Conservation (phyloP, 2,888 invertebrate species). For the Parnassius smintheus region DNA sequence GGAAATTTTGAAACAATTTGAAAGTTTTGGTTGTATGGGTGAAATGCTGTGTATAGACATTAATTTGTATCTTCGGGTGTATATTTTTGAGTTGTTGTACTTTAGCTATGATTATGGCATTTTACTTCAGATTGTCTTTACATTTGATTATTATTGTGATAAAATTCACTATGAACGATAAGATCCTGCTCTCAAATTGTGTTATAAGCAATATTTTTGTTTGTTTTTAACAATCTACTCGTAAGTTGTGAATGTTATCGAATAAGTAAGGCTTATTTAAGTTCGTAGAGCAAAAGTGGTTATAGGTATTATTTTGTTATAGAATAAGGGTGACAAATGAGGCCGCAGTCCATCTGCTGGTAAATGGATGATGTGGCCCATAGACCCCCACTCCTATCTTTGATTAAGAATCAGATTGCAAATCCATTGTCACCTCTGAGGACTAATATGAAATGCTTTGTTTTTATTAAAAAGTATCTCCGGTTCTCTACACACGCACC, state of each 20-base stretch:
- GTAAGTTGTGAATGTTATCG: conserved; percentile 45
- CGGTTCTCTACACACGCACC: too few relatives aligned
- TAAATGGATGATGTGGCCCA: too few relatives aligned
- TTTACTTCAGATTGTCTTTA: conserved; percentile 2
- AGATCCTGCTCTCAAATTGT: conserved; percentile 14
- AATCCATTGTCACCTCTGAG: too few relatives aligned
- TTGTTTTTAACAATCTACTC: conserved; percentile 34
- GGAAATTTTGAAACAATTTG: too few relatives aligned
- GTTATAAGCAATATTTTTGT: conserved; percentile 20
- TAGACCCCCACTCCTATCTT: too few relatives aligned
- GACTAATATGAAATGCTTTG: too few relatives aligned
- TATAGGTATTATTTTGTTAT: too few relatives aligned
- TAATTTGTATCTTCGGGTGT: conserved; percentile 7
- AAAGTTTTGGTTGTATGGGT: neutral
- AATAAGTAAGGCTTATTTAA: conserved; percentile 42
- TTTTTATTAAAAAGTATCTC: too few relatives aligned
- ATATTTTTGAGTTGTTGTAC: neutral
- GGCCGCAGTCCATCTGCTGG: too few relatives aligned
- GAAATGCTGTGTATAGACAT: conserved; percentile 2
- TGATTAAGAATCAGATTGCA: too few relatives aligned
- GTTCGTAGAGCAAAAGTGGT: conserved; percentile 35
- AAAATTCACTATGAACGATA: neutral
- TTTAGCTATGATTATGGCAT: neutral
- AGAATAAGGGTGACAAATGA: too few relatives aligned
- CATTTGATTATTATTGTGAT: conserved; percentile 12